These are phyloP conservation scores for Intellagama lesueurii DNA, from an alignment of 2,797 vertebrate genomes.

Conservation along the genomic window DNA sequence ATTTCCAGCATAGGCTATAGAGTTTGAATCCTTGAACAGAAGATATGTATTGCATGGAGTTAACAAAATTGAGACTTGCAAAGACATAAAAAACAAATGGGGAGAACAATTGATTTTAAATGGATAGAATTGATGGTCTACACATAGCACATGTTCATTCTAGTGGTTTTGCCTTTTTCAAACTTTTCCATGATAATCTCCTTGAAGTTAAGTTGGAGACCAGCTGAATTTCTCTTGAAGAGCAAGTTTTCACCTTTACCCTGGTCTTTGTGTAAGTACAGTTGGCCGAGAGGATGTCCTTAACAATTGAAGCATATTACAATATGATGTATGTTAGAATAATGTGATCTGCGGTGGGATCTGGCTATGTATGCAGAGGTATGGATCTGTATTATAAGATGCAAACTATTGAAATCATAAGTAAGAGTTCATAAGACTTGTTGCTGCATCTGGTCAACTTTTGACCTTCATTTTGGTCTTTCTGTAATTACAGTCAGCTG, in stretches of 20 bases:
- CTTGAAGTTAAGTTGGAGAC: neutral
- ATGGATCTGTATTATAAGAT: neutral
- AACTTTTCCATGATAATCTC: neutral
- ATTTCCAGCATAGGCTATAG: neutral
- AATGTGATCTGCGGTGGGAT: neutral
- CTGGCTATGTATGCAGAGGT: neutral
- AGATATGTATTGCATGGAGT: neutral
- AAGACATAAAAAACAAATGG: neutral
- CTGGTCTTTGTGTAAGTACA: neutral
- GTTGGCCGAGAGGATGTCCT: neutral
- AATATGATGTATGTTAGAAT: neutral
- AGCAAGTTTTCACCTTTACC: neutral
- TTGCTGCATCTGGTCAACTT: neutral
- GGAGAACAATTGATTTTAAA: neutral
- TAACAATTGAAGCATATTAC: neutral
- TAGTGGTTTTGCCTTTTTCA: neutral
- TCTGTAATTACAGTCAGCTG: too few species aligned
- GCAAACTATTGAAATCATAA: neutral
- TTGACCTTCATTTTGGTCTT: too few species aligned
- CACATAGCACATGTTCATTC: neutral
- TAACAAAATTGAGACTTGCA: neutral
- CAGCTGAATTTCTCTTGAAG: neutral
- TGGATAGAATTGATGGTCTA: neutral
- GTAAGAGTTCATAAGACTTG: neutral
- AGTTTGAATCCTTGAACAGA: neutral